Base-by-base conservation (phyloP, 2,888 invertebrate genomes). In the Agonopterix alstromeriana region DNA sequence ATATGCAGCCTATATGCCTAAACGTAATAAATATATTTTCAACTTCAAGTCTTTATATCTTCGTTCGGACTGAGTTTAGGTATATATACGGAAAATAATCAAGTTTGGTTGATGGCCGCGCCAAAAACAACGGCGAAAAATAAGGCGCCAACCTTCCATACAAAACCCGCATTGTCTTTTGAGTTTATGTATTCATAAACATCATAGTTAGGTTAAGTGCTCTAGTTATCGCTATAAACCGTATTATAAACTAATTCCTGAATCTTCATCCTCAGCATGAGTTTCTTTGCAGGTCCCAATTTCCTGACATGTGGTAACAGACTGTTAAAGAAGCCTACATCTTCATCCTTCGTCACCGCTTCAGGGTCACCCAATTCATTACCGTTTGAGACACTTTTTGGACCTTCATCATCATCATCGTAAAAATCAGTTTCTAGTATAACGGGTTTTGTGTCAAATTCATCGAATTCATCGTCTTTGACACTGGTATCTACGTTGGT, bases 181-280 rank as follows among this genome's bases (percentile, higher is more conserved):
- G n/a, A 38, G 38, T 38, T 38, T 42, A 1, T 12, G 14, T 12
- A 8, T 41, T 11, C 12, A 27, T 27, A 27, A 27, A 7, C n/a
- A n/a, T 27, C 27, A 27, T 27, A 27, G 27, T 27, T 27, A n/a
- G n/a, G n/a, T n/a, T n/a, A n/a, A n/a, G n/a, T n/a, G 1, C 43
- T 1, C 43, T 43, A 77, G 40, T 73, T 67, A 44, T 84, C 77
- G 57, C 74, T 87, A 57, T 89, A 89, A 0, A 89, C 88, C 1
- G 87, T 86, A 60, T 88, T 87, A 54, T 89, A 89, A 7, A 89
- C 85, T 42, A 88, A 46, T 49, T 88, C 88, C 44, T 88, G 88
- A 8, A 89, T 88, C 55, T 88, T 89, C 85, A 88, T 88, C 48
- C 89, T 63, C 1, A 89, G 47, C 85, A 87, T 84, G 51, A 89